A percentile compares a stretch with the other conserved stretches of the same genome.
Evolutionary conservation across 2,113 vertebrate species (phyloP).

Genomic region (Aspidoscelis tigris): DNA sequence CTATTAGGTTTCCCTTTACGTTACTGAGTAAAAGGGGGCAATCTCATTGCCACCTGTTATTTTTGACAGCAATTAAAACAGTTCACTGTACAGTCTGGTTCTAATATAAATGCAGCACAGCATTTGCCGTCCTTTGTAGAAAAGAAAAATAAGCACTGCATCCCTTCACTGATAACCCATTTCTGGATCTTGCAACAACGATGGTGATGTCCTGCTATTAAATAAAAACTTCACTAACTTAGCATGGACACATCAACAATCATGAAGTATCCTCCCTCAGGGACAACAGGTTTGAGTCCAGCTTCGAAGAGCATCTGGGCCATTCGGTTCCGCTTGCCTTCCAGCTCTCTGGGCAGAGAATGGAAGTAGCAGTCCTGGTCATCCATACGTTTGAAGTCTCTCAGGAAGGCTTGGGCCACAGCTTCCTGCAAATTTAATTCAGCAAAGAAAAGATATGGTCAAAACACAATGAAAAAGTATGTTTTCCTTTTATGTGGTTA

Average conservation of each 20-base stretch:
- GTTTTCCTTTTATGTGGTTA: no score
- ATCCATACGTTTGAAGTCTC: slow-evolving; percentile 85
- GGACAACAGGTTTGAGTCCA: slow-evolving; percentile 88
- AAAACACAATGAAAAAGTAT: neutral
- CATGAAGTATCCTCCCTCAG: slow-evolving; percentile 97
- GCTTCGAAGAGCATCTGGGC: slow-evolving; percentile 80
- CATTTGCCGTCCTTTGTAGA: neutral
- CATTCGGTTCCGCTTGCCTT: slow-evolving; percentile 89
- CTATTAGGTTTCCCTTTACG: neutral
- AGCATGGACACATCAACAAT: slow-evolving; percentile 87
- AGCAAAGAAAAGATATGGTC: neutral
- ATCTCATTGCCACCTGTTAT: neutral
- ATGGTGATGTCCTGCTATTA: neutral
- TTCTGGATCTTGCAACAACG: neutral
- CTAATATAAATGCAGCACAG: neutral
- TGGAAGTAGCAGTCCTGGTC: slow-evolving; percentile 91
- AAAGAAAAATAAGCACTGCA: neutral
- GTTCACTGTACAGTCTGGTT: neutral
- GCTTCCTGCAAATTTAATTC: slow-evolving; percentile 83
- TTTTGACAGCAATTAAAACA: neutral
- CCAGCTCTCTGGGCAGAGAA: slow-evolving; percentile 85
- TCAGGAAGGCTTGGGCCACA: slow-evolving; percentile 85
- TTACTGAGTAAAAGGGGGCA: neutral
- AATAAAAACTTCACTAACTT: slow-evolving; percentile 75
- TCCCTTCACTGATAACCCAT: neutral